Conservation (phyloP, 2,113 vertebrate genomes). For the Clarias gariepinus region DNA sequence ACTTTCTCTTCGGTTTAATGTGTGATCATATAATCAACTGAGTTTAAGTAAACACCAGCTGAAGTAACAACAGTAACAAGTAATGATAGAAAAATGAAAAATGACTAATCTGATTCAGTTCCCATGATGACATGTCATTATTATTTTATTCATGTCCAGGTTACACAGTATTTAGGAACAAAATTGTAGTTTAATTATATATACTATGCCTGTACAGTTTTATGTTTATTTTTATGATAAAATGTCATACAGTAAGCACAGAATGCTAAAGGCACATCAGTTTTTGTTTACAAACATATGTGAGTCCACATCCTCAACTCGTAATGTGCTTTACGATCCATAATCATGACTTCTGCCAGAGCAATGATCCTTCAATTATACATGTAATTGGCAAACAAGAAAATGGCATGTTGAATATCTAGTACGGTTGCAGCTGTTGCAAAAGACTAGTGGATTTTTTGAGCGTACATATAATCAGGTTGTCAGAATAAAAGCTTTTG, state of each 20-base stretch:
- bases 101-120: not conserved
- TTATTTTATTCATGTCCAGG: not conserved
- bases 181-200: not conserved
- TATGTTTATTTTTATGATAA: not conserved
- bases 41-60: conserved; percentile 7
- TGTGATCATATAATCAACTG: conserved; percentile 11
- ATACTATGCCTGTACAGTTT: not conserved
- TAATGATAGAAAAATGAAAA: not conserved
- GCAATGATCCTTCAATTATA: conserved; percentile 14
- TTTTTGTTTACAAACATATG: not conserved
- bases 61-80: not conserved
- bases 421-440: conserved; percentile 11
- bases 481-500: not conserved
- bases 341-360: conserved; percentile 37
- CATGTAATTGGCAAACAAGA: conserved; percentile 32
- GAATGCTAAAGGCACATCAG: not conserved
- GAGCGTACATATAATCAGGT: not conserved
- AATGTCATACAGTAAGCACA: not conserved
- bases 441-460: not conserved
- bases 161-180: not conserved
- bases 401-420: conserved; percentile 5
- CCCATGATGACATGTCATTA: too few species aligned
- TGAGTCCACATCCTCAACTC: not conserved
- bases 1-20: not conserved
- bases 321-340: conserved; percentile 12